Percentiles rank a stretch among this genome's conserved stretches.
Conservation (phyloP, 2,797 vertebrate species). For the Echiichthys vipera region DNA sequence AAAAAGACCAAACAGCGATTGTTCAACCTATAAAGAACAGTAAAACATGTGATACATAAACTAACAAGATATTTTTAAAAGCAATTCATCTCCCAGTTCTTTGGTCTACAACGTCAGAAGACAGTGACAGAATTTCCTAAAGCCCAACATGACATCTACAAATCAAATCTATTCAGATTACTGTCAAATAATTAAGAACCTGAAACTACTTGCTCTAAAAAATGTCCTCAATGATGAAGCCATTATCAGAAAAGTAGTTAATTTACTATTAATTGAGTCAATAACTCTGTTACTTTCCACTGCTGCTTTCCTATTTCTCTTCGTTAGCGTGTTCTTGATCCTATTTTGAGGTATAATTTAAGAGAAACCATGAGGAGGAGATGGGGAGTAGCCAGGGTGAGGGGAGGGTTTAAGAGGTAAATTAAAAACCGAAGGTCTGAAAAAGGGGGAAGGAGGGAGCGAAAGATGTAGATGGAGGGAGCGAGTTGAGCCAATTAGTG, state of each 20-base stretch:
- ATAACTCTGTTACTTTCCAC: not conserved
- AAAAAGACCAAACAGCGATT: not conserved
- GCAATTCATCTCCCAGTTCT: not conserved
- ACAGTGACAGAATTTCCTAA: not conserved
- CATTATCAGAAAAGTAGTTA: not conserved
- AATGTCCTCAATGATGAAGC: not conserved
- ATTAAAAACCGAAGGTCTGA: slow-evolving; percentile 71
- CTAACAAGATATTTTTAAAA: not conserved
- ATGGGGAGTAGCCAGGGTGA: slow-evolving; percentile 13
- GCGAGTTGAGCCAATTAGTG: slow-evolving; percentile 80
- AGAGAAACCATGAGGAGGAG: slow-evolving; percentile 29
- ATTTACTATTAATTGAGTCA: not conserved
- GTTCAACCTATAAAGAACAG: not conserved
- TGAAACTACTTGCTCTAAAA: not conserved
- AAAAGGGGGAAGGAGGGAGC: slow-evolving; percentile 54
- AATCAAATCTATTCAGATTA: not conserved
- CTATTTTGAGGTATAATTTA: slow-evolving; percentile 58
- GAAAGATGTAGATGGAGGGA: slow-evolving; percentile 55
- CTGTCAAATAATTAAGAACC: not conserved
- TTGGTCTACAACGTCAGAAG: not conserved
- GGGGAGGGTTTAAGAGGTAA: slow-evolving; percentile 36
- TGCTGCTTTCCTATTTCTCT: slow-evolving; percentile 18
- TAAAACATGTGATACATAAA: not conserved
- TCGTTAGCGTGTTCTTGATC: slow-evolving; percentile 36
- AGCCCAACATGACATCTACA: not conserved